These are phyloP conservation scores for Calameuta pallipes DNA, from an alignment of 2,888 invertebrate species.

Conservation along the genomic window DNA sequence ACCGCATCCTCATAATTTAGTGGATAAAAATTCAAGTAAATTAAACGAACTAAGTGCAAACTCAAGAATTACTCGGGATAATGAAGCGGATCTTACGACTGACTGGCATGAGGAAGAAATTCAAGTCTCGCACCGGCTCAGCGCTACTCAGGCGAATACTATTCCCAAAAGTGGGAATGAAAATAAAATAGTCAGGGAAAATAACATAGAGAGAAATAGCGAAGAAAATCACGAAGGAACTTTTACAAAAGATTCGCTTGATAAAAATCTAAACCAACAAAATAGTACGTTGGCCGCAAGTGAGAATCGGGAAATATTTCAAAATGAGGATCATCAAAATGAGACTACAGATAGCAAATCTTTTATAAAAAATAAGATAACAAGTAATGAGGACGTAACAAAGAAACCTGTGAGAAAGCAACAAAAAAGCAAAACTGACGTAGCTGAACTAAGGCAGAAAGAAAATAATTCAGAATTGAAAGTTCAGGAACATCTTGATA, in stretches of 20 bases:
- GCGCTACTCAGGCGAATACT: not conserved
- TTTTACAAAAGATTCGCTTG: not conserved
- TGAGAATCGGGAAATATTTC: not conserved
- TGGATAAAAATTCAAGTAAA: not conserved
- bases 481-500: not conserved
- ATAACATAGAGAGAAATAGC: not conserved
- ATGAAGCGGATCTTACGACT: not conserved
- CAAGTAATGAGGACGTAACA: not conserved
- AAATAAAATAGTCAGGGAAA: not conserved
- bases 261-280: not conserved
- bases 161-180: not conserved
- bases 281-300: too few relatives aligned
- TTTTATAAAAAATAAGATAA: not conserved
- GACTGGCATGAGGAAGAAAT: not conserved
- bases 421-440: too few relatives aligned
- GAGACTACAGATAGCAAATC: not conserved
- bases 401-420: not conserved
- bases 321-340: not conserved
- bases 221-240: not conserved
- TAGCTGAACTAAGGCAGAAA: not conserved
- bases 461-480: not conserved
- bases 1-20: not conserved
- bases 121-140: not conserved
- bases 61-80: not conserved
- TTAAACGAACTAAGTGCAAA: not conserved